These are phyloP conservation scores for Camptogramma bilineatum DNA, from an alignment of 2,888 invertebrate species.

Conservation along the genomic window DNA sequence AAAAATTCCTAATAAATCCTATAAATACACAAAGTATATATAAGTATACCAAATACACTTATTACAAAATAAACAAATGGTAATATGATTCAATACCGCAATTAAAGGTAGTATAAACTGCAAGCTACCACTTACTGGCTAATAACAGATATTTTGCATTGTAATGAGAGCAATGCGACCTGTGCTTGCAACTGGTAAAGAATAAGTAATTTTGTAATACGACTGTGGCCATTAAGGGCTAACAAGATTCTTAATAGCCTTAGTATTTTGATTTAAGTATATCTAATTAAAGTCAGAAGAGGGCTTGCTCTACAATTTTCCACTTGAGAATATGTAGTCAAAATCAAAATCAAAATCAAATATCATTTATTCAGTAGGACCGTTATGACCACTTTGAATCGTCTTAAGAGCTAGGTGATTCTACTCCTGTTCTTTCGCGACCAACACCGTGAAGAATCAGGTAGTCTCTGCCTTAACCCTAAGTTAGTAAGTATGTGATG, in stretches of 20 bases:
- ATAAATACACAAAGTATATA: no score
- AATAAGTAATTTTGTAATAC: neutral
- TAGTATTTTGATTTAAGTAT: neutral
- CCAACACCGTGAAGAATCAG: no score
- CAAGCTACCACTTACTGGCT: conserved; percentile 28
- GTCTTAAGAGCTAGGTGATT: no score
- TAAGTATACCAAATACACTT: neutral
- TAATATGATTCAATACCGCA: conserved; percentile 20
- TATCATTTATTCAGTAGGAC: no score
- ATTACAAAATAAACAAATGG: neutral
- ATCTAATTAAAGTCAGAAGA: neutral
- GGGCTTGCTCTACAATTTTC: no score
- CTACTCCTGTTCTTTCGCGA: no score
- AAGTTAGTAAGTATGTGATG: no score
- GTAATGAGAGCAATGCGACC: conserved; percentile 20
- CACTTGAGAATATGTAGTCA: no score
- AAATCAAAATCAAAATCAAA: no score
- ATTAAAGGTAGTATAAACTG: conserved; percentile 14
- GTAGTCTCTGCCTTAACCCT: no score
- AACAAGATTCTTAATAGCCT: neutral
- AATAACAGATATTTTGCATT: conserved; percentile 52
- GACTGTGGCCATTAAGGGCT: neutral
- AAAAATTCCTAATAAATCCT: no score
- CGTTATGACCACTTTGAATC: no score
- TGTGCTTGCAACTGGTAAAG: neutral